Base-by-base conservation (phyloP, 2,113 vertebrate genomes). In the Eupsittula cactorum region DNA sequence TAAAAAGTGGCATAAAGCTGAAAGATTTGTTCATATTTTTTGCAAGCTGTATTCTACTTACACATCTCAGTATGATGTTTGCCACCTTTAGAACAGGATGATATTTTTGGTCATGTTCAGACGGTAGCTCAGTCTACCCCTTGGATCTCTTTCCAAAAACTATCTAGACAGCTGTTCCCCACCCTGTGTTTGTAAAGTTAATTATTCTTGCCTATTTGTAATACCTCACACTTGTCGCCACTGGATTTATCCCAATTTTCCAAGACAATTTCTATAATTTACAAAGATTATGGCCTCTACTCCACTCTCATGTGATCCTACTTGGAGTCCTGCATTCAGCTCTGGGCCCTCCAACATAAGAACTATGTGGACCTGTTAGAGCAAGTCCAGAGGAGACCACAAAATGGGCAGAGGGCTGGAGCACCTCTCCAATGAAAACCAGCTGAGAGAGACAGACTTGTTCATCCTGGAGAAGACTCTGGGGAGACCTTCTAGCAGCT, bases 21-120 rank as follows among this genome's bases (percentile, higher is more conserved):
- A 95, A 96, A 93, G 53, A 74, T 83, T 80, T 83, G 49, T 67
- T 86, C n/a, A 4, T 62, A 17, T 46, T 65, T 85, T 82, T 92
- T 90, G 59, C 17, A 46, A 86, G 41, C 16, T 90, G 4, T 59
- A 63, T 92, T 94, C 24, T n/a, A 67, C 71, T 82, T 67, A 81
- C 17, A 77, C 25, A 59, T 81, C 82, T 93, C 80, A 63, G 60
- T 88, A 49, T 80, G 82, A 88, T 86, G 65, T 86, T 92, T 88
- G 55, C 79, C 59, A 71, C 93, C 91, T 90, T 94, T 83, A 77
- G n/a, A 95, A 86, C 68, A 88, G 76, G 49, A 33, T 77, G 90
- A 50, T 81, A 88, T 92, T 92, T 94, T 92, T 94, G 59, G 86
- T 95, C 71, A 77, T 33, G 33, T 86, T 92, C 88, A 80, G 75